Conservation (phyloP, 2,888 invertebrate genomes). For the Hypercompe scribonia region DNA sequence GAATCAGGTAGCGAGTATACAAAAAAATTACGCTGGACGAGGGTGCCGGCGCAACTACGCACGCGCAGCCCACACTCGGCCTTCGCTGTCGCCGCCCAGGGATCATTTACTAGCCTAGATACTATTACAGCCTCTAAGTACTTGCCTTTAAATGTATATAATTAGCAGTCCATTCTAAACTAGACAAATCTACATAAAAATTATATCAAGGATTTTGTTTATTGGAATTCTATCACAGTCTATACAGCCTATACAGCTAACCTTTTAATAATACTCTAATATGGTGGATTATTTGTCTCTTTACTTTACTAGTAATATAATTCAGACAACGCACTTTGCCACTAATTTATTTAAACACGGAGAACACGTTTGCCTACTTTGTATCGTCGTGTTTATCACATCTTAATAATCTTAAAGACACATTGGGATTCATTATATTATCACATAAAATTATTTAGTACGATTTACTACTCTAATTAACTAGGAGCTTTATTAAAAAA, state of each 20-base stretch:
- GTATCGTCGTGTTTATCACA: slow-evolving; percentile 12
- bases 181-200: slow-evolving; percentile 53
- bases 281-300: slow-evolving; percentile 15
- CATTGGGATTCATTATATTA: slow-evolving; percentile 3
- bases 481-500: neutral
- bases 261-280: slow-evolving; percentile 12
- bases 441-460: neutral
- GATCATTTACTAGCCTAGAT: slow-evolving; percentile 80
- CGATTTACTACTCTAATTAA: neutral
- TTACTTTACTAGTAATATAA: slow-evolving; percentile 22
- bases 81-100: slow-evolving; percentile 69
- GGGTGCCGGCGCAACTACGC: slow-evolving; percentile 60
- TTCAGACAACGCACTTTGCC: slow-evolving; percentile 18
- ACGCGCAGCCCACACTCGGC: slow-evolving; percentile 69
- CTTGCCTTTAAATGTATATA: slow-evolving; percentile 60
- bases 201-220: slow-evolving; percentile 51
- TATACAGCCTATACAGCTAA: slow-evolving; percentile 11
- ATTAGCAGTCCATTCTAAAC: slow-evolving; percentile 60
- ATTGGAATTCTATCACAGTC: slow-evolving; percentile 1
- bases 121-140: slow-evolving; percentile 65
- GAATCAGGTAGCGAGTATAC: slow-evolving; percentile 53
- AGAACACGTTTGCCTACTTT: slow-evolving; percentile 41
- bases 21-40: slow-evolving; percentile 56
- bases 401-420: slow-evolving; percentile 11
- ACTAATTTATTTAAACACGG: slow-evolving; percentile 35